Conservation (phyloP, 1,140 invertebrate species). For the Caenorhabditis remanei region DNA sequence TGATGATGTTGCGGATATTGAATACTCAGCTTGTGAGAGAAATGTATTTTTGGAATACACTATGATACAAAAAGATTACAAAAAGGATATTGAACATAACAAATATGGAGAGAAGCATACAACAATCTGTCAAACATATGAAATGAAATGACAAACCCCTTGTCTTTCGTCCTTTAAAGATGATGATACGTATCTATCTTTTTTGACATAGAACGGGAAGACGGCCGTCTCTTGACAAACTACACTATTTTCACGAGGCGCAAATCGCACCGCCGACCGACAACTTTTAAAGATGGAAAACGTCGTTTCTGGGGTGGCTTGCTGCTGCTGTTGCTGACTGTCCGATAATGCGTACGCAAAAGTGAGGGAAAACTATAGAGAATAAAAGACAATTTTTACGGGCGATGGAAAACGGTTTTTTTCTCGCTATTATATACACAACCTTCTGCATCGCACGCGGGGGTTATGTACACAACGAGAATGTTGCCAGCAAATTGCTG, state of each 20-base stretch:
- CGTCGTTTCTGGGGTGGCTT: slow-evolving; percentile 14
- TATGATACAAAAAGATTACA: too few species aligned
- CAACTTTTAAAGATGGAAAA: slow-evolving; percentile 42
- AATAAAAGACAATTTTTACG: background rate
- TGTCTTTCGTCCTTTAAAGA: background rate
- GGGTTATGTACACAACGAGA: slow-evolving; percentile 26
- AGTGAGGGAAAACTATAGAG: background rate
- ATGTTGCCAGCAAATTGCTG: background rate
- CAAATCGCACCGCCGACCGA: slow-evolving; percentile 9
- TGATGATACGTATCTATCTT: slow-evolving; percentile 35
- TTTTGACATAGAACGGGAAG: slow-evolving; percentile 3
- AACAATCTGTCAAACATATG: background rate
- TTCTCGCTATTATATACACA: slow-evolving; percentile 12
- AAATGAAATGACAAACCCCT: background rate
- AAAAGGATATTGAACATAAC: background rate
- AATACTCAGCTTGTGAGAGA: too few species aligned
- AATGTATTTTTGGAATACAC: too few species aligned
- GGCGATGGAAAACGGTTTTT: slow-evolving; percentile 5
- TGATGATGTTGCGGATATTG: too few species aligned
- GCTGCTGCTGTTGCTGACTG: slow-evolving; percentile 17
- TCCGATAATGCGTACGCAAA: slow-evolving; percentile 20
- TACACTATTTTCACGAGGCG: background rate
- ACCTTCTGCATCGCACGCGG: slow-evolving; percentile 15
- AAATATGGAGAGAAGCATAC: background rate
- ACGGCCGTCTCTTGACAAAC: background rate